Evolutionary conservation across 2,797 vertebrate species (phyloP).

Genomic region (Hippopotamyrus pictus): DNA sequence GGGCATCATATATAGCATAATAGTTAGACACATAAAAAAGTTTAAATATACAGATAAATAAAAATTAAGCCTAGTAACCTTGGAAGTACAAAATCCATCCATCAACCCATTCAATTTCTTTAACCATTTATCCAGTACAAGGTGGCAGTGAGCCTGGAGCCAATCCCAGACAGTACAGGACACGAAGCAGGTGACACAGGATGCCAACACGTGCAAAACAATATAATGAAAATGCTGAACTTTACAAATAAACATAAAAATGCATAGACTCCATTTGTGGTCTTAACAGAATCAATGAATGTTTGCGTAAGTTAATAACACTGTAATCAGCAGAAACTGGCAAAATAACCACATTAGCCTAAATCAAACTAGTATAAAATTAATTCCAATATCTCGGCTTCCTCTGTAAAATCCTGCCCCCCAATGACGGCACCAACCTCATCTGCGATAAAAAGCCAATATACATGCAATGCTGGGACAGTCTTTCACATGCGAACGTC

Average conservation of each 20-base stretch:
- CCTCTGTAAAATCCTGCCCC: slow-evolving; percentile 43
- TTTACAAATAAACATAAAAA: slow-evolving; percentile 5
- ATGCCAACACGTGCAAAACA: neutral
- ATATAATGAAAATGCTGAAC: neutral
- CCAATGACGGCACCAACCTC: neutral
- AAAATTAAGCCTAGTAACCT: neutral
- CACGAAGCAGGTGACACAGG: neutral
- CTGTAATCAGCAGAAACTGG: neutral
- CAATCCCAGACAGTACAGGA: neutral
- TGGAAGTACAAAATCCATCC: neutral
- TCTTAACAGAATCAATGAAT: slow-evolving; percentile 1
- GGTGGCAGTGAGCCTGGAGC: neutral
- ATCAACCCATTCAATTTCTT: neutral
- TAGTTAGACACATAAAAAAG: neutral
- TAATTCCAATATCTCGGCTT: neutral
- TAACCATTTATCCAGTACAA: neutral
- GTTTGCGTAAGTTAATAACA: neutral
- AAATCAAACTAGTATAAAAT: neutral
- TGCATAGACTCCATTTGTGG: neutral
- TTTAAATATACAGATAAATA: neutral
- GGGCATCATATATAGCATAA: neutral
- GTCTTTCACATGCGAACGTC: neutral
- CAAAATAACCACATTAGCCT: neutral
- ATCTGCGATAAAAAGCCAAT: neutral
- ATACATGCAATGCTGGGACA: neutral